These are phyloP conservation scores for Halocaridina rubra DNA, from an alignment of 2,888 invertebrate species.

Conservation along the genomic window DNA sequence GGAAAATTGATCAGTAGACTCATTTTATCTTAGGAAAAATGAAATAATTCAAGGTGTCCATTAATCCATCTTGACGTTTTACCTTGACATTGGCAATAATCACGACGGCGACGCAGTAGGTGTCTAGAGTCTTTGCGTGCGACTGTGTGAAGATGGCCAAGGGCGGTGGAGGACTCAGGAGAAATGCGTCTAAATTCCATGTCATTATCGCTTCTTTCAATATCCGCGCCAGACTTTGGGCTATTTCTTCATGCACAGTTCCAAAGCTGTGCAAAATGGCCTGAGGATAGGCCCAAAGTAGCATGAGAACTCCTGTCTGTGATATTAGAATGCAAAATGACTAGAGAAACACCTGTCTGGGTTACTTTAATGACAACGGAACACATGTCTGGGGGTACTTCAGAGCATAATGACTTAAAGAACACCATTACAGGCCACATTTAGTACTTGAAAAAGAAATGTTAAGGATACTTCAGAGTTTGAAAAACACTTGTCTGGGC, in stretches of 20 bases:
- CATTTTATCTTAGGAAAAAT: too few relatives aligned
- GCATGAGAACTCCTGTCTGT: too few relatives aligned
- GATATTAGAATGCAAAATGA: too few relatives aligned
- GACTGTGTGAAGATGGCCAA: neutral
- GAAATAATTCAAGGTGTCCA: neutral
- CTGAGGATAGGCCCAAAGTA: neutral
- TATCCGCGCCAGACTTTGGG: neutral
- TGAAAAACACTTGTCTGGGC: too few relatives aligned
- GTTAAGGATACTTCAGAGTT: too few relatives aligned
- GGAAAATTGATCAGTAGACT: too few relatives aligned
- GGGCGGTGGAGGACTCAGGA: conserved; percentile 3
- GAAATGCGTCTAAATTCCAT: conserved; percentile 5
- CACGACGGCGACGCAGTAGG: conserved; percentile 6
- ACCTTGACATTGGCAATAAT: conserved; percentile 11
- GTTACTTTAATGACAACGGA: too few relatives aligned
- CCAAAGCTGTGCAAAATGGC: neutral
- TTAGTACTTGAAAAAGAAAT: too few relatives aligned
- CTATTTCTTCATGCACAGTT: neutral
- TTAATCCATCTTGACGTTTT: neutral
- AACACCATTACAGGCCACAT: too few relatives aligned
- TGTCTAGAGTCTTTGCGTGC: neutral
- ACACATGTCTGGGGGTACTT: too few relatives aligned
- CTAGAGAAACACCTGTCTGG: too few relatives aligned
- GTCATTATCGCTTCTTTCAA: neutral
- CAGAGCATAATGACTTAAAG: too few relatives aligned